phyloP scores from a whole-genome alignment of 2,888 invertebrate genomes.

The Drosophila pseudotalamancana region DNA sequence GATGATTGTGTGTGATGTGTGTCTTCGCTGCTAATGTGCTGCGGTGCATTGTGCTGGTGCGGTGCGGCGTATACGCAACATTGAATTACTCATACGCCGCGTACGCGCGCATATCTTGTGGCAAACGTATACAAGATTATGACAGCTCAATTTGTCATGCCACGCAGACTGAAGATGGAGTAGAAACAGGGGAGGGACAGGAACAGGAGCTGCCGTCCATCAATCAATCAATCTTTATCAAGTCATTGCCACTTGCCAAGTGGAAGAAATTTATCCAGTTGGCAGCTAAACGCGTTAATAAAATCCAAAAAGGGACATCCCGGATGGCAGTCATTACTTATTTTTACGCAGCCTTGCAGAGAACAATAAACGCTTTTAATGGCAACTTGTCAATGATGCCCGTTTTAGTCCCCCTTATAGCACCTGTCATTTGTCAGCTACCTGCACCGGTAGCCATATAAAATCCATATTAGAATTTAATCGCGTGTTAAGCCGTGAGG shows the following conservation, averaged over 20 bases:
- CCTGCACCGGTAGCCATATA: conserved; percentile 44
- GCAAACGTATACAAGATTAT: conserved; percentile 46
- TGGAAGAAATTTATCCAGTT: conserved; percentile 39
- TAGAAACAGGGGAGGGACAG: too few species aligned
- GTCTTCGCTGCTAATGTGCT: conserved; percentile 14
- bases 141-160: conserved; percentile 71
- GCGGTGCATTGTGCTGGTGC: conserved; percentile 11
- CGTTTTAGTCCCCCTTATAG: conserved; percentile 19
- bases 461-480: conserved; percentile 74
- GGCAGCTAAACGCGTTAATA: conserved; percentile 60
- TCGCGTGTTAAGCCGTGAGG: conserved; percentile 67
- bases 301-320: conserved; percentile 23
- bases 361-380: conserved; percentile 74
- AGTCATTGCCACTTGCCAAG: conserved; percentile 51
- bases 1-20: conserved; percentile 24
- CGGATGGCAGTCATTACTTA: conserved; percentile 47
- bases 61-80: conserved; percentile 37
- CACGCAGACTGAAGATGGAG: conserved; percentile 22
- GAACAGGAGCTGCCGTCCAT: conserved; percentile 17
- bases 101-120: conserved; percentile 15
- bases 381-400: conserved; percentile 54
- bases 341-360: conserved; percentile 43
- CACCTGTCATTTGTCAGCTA: conserved; percentile 43
- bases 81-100: conserved; percentile 44
- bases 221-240: conserved; percentile 65